These are phyloP conservation scores for Novumbra hubbsi DNA, from an alignment of 2,797 vertebrate genomes.

Conservation along the genomic window DNA sequence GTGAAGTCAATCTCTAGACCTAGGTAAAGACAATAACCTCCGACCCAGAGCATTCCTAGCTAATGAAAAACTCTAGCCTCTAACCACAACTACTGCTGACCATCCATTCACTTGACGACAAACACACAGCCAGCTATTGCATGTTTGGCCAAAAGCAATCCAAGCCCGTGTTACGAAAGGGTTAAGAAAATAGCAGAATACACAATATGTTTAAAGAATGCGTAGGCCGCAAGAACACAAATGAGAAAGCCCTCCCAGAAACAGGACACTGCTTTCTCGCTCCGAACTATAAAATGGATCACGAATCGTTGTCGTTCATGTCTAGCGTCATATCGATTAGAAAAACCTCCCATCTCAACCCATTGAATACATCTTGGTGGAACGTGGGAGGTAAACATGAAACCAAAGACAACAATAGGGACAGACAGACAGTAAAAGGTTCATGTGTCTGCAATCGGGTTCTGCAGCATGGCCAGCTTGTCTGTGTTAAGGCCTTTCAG, in stretches of 20 bases:
- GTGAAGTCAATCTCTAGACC: neutral
- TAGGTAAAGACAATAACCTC: neutral
- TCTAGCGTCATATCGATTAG: conserved; percentile 8
- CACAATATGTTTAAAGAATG: conserved; percentile 41
- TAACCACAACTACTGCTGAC: conserved; percentile 10
- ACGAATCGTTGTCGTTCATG: conserved; percentile 17
- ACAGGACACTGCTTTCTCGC: neutral
- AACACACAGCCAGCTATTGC: conserved; percentile 53
- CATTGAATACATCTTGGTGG: conserved; percentile 26
- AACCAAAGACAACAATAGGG: conserved; percentile 9
- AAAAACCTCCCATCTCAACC: conserved; percentile 29
- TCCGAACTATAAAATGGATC: neutral
- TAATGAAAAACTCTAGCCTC: neutral
- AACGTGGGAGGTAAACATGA: conserved; percentile 24
- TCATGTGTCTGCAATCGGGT: neutral
- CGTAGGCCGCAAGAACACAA: conserved; percentile 28
- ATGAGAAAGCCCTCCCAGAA: conserved; percentile 13
- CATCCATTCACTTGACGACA: conserved; percentile 20
- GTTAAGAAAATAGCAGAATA: conserved; percentile 47
- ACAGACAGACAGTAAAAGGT: neutral
- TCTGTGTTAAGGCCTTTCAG: conserved; percentile 21
- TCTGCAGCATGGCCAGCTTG: conserved; percentile 4
- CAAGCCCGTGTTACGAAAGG: conserved; percentile 53
- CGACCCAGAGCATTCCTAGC: neutral
- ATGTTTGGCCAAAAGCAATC: conserved; percentile 54